Evolutionary conservation across 2,113 vertebrate species (phyloP).

Genomic region (Toxotes jaculatrix): DNA sequence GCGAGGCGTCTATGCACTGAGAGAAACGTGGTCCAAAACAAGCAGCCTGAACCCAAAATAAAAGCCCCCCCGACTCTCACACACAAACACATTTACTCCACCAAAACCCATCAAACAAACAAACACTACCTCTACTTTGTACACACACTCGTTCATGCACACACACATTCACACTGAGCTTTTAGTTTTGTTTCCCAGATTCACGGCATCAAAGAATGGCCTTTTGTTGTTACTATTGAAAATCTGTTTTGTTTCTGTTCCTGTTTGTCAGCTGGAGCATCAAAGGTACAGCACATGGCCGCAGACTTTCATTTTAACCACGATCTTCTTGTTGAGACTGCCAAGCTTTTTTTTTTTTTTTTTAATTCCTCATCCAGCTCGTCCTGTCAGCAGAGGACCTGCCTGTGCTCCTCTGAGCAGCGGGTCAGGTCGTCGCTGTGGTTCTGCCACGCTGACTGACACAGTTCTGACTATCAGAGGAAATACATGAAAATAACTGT

Average conservation of each 20-base stretch:
- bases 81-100: conserved; percentile 38
- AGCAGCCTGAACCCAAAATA: conserved; percentile 56
- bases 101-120: conserved; percentile 43
- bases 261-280: conserved; percentile 9
- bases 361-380: neutral
- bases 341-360: neutral
- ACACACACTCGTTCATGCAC: conserved; percentile 31
- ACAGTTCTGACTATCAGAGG: neutral
- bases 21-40: conserved; percentile 59
- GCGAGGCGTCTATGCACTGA: conserved; percentile 66
- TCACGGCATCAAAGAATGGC: conserved; percentile 11
- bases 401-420: neutral
- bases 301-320: neutral
- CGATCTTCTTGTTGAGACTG: conserved; percentile 27
- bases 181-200: conserved; percentile 26
- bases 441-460: neutral
- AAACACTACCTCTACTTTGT: conserved; percentile 73
- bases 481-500: neutral
- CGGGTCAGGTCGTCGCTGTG: rapidly evolving
- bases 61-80: neutral
- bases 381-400: no score
- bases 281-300: conserved; percentile 28
- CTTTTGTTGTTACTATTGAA: conserved; percentile 26
- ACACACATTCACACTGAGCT: conserved; percentile 20
- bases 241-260: neutral